Base-by-base conservation (phyloP, 2,113 vertebrate species). In the Phylloscopus trochilus region DNA sequence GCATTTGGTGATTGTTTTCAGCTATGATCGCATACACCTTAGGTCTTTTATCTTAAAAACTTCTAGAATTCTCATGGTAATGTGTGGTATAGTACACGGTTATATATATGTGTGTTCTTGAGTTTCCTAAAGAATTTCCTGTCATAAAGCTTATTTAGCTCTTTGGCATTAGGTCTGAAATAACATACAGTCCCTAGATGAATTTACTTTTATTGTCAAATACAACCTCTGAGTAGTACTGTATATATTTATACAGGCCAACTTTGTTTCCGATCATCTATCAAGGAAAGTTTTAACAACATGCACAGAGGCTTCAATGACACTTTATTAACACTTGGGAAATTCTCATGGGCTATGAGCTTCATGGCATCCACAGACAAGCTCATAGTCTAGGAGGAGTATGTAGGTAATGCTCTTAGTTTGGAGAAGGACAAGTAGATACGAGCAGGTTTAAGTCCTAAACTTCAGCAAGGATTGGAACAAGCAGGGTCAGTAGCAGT, bases 71-170 rank as follows among this genome's bases (percentile, higher is more conserved):
- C 35, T 84, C n/a, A 76, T 4, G 7, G 53, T 58, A 60, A 41
- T 31, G 16, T 58, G 23, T 37, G 89, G 44, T 59, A 16, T 67
- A 67, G n/a, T 56, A 33, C 44, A 52, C 53, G 24, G n/a, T 76
- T 53, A 21, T 33, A 27, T 35, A 8, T 64, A 16, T 91, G 13
- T 81, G 20, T 83, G 58, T 95, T 93, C 69, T 70, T 79, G 30
- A 73, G n/a, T 87, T 87, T 79, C 20, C 18, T 52, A 82, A 68
- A 60, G 47, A 72, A 76, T 90, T 95, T 94, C 87, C 78, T 85
- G 62, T 69, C 51, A 59, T 87, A 95, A 95, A 46, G 4, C 43
- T 78, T 89, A 41, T 84, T 82, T 39, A 73, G n/a, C 58, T 68
- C 28, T 83, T 70, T 70, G 75, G 49, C 22, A 82, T 67, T 79